phyloP scores from a whole-genome alignment of 2,797 vertebrate genomes.

The Lithobates sylvaticus region DNA sequence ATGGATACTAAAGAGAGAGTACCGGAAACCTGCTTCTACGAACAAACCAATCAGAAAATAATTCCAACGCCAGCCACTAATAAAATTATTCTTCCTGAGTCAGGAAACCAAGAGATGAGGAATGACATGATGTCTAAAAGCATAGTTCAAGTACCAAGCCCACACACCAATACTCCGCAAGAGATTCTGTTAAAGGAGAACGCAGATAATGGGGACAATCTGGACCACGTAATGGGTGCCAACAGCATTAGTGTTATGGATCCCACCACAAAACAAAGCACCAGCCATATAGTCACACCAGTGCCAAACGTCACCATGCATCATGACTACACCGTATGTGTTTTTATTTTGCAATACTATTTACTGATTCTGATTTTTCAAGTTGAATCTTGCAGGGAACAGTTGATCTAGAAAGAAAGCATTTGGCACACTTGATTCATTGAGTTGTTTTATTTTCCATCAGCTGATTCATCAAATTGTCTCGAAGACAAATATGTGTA shows the following conservation, averaged over 20 bases:
- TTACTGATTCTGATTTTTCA: background rate
- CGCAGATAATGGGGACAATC: background rate
- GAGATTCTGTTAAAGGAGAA: background rate
- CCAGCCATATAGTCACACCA: background rate
- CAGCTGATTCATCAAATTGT: background rate
- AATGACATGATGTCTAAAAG: background rate
- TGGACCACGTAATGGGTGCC: background rate
- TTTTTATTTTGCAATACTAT: background rate
- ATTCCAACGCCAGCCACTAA: background rate
- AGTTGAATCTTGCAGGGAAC: background rate
- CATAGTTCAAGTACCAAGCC: background rate
- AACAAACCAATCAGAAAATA: background rate
- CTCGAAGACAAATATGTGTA: background rate
- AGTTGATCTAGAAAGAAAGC: background rate
- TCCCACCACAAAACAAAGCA: background rate
- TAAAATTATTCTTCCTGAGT: background rate
- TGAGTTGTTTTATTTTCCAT: background rate
- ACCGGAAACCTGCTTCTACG: background rate
- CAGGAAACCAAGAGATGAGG: background rate
- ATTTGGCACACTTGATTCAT: background rate
- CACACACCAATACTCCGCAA: background rate
- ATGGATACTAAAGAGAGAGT: background rate
- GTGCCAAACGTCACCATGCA: slow-evolving; percentile 14
- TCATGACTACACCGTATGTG: slow-evolving; percentile 40
- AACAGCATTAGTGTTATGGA: background rate